Conservation (phyloP, 2,888 invertebrate species). For the Trichopoda pennipes region DNA sequence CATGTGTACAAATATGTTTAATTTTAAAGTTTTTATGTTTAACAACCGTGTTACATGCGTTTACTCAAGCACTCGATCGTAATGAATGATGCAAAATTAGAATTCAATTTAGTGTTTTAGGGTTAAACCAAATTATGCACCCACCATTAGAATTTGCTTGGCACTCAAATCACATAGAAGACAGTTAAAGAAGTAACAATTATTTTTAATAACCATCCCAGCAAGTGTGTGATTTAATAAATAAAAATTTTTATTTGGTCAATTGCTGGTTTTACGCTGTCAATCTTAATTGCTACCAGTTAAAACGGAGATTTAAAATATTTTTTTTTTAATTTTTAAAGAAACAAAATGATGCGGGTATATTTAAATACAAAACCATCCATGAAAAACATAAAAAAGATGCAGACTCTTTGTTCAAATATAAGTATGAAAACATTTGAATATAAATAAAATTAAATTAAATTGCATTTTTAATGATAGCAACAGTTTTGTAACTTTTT, state of each 20-base stretch:
- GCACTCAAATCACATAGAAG: slow-evolving; percentile 12
- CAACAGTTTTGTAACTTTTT: slow-evolving; percentile 38
- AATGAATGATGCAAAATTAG: too few species aligned
- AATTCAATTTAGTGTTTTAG: too few species aligned
- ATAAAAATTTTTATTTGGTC: slow-evolving; percentile 11
- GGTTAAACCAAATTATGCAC: slow-evolving; percentile 37
- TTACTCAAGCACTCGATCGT: slow-evolving; percentile 35
- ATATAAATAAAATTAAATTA: slow-evolving; percentile 59
- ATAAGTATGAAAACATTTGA: slow-evolving; percentile 41
- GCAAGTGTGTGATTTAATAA: background rate
- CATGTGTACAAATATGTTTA: slow-evolving; percentile 2
- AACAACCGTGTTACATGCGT: slow-evolving; percentile 35
- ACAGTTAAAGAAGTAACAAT: slow-evolving; percentile 36
- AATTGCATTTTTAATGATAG: slow-evolving; percentile 15
- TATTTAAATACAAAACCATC: slow-evolving; percentile 19
- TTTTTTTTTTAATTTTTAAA: slow-evolving; percentile 6
- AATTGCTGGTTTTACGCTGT: slow-evolving; percentile 46
- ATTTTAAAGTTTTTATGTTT: slow-evolving; percentile 37
- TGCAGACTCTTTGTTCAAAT: slow-evolving; percentile 2
- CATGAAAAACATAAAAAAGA: background rate
- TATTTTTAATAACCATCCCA: slow-evolving; percentile 45
- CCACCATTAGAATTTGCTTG: slow-evolving; percentile 45
- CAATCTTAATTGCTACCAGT: slow-evolving; percentile 67
- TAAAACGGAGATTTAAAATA: slow-evolving; percentile 59
- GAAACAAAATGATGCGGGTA: slow-evolving; percentile 55